These are phyloP conservation scores for Kradibia gibbosae DNA, from an alignment of 1,140 invertebrate species.

Conservation along the genomic window DNA sequence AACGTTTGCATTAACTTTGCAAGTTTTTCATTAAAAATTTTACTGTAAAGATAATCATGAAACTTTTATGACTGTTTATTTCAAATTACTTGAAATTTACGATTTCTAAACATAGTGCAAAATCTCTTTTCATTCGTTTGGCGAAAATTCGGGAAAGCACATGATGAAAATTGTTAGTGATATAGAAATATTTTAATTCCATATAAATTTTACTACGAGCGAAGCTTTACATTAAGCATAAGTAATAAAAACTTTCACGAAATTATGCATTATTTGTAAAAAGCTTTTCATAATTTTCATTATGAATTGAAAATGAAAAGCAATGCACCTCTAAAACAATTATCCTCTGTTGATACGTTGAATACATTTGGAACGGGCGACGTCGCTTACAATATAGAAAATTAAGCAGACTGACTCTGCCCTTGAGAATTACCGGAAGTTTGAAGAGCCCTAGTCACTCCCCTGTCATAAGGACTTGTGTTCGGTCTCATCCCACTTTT, in stretches of 20 bases:
- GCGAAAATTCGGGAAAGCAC: too few species aligned
- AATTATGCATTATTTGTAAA: too few species aligned
- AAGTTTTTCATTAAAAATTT: background rate
- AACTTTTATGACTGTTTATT: background rate
- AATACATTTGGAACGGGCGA: background rate
- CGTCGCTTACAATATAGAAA: background rate
- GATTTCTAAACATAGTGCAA: background rate
- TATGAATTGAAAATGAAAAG: background rate
- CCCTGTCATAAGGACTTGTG: background rate
- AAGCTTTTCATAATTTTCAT: background rate
- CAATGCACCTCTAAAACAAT: background rate
- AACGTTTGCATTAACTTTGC: background rate
- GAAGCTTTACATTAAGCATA: too few species aligned
- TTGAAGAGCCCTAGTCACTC: background rate
- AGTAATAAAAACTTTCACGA: too few species aligned
- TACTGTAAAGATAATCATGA: background rate
- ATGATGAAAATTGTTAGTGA: too few species aligned
- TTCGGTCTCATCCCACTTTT: too few species aligned
- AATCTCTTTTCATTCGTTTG: background rate
- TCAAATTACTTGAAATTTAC: background rate
- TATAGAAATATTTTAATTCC: too few species aligned
- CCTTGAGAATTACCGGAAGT: conserved; percentile 12
- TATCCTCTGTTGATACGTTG: background rate
- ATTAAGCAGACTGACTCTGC: background rate
- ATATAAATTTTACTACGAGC: too few species aligned